These are phyloP conservation scores for Bombus pascuorum DNA, from an alignment of 1,140 invertebrate genomes.

Conservation along the genomic window DNA sequence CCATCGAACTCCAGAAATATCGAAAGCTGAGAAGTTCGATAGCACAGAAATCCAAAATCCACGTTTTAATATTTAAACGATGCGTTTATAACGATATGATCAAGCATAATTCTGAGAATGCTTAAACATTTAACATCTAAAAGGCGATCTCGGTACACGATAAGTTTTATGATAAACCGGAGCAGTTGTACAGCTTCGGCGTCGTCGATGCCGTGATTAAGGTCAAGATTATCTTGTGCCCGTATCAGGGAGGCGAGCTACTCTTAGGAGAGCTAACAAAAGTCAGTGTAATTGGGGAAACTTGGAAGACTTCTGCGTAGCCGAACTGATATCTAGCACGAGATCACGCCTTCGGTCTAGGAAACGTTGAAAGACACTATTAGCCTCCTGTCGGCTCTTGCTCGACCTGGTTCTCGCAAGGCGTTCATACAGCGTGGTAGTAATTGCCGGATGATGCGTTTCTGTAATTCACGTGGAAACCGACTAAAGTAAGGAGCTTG, in stretches of 20 bases:
- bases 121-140: neutral
- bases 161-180: conserved; percentile 28
- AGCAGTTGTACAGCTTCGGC: conserved; percentile 31
- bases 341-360: neutral
- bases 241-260: conserved; percentile 6
- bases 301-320: conserved; percentile 31
- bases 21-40: neutral
- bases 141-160: neutral
- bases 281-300: conserved; percentile 46
- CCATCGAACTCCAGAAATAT: neutral
- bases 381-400: neutral
- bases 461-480: conserved; percentile 35
- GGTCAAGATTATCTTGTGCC: conserved; percentile 47
- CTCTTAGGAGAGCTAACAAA: conserved; percentile 12
- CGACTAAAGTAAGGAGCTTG: neutral
- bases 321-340: conserved; percentile 23
- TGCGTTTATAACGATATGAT: neutral
- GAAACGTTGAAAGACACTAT: neutral
- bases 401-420: conserved; percentile 44
- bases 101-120: neutral
- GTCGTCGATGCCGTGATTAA: conserved; percentile 43
- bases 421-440: neutral
- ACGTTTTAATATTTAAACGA: neutral
- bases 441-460: conserved; percentile 52
- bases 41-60: neutral